Evolutionary conservation across 2,797 vertebrate genomes (phyloP).

Genomic region (Myotis pilosus): DNA sequence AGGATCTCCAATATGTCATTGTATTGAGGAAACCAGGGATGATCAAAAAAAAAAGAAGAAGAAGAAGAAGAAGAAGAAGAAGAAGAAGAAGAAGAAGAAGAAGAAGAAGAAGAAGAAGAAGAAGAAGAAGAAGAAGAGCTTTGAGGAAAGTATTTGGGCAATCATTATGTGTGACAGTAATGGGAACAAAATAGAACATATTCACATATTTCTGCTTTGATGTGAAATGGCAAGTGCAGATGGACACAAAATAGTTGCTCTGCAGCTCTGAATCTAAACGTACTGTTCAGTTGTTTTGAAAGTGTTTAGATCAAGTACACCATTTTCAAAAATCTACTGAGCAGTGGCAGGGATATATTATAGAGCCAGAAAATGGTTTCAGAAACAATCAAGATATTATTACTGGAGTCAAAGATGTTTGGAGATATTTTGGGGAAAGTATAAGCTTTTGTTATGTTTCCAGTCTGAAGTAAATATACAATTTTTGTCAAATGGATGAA

Average conservation of each 20-base stretch:
- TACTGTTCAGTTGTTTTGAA: conserved; percentile 45
- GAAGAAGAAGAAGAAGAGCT: not conserved
- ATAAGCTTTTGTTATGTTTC: conserved; percentile 34
- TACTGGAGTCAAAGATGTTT: conserved; percentile 22
- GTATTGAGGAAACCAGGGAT: not conserved
- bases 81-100: too few relatives aligned
- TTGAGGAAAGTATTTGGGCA: conserved; percentile 7
- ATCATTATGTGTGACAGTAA: conserved; percentile 2
- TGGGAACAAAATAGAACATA: conserved; percentile 43
- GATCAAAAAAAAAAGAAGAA: not conserved
- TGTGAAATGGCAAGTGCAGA: conserved; percentile 34
- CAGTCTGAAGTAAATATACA: not conserved
- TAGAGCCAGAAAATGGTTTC: conserved; percentile 7
- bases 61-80: too few relatives aligned
- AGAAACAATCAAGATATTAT: conserved; percentile 56
- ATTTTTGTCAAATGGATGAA: conserved; percentile 43
- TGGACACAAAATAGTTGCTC: conserved; percentile 24
- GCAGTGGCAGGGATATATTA: conserved; percentile 30
- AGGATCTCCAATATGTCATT: not conserved
- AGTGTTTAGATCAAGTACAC: conserved; percentile 48
- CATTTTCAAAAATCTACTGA: conserved; percentile 44
- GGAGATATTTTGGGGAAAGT: conserved; percentile 20
- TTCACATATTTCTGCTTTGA: conserved; percentile 45
- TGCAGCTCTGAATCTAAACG: conserved; percentile 46
- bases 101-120: too few relatives aligned